Evolutionary conservation across 2,888 invertebrate genomes (phyloP).

Genomic region (Lithophane leautieri): DNA sequence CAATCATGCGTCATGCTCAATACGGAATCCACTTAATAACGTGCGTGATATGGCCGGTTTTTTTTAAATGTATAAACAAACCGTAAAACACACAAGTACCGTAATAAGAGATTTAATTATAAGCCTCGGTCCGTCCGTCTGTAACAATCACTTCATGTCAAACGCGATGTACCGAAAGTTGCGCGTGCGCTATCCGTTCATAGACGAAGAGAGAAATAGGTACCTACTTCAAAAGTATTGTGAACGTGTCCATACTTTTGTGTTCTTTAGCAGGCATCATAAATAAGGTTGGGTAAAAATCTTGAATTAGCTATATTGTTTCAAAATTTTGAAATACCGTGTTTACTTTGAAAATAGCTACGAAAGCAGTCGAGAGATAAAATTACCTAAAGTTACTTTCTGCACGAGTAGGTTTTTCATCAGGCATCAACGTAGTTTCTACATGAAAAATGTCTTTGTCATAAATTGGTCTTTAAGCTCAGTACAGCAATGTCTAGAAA

Average conservation of each 20-base stretch:
- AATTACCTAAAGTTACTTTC: background rate
- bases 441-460: background rate
- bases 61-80: conserved; percentile 27
- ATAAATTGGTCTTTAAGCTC: background rate
- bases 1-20: background rate
- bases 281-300: background rate
- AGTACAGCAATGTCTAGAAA: conserved; percentile 13
- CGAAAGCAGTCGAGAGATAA: no score
- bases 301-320: conserved; percentile 22
- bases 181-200: conserved; percentile 36
- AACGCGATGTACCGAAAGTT: conserved; percentile 25
- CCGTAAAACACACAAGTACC: conserved; percentile 47
- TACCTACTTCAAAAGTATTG: conserved; percentile 18
- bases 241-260: conserved; percentile 33
- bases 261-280: conserved; percentile 10
- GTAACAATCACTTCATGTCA: conserved; percentile 32
- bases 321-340: background rate
- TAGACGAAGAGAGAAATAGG: background rate
- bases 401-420: background rate
- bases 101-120: conserved; percentile 57
- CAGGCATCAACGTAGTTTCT: background rate
- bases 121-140: conserved; percentile 20
- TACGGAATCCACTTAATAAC: background rate
- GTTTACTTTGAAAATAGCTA: background rate
- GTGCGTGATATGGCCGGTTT: conserved; percentile 18